Evolutionary conservation across 2,797 vertebrate species (phyloP).

Genomic region (Mallotus villosus): DNA sequence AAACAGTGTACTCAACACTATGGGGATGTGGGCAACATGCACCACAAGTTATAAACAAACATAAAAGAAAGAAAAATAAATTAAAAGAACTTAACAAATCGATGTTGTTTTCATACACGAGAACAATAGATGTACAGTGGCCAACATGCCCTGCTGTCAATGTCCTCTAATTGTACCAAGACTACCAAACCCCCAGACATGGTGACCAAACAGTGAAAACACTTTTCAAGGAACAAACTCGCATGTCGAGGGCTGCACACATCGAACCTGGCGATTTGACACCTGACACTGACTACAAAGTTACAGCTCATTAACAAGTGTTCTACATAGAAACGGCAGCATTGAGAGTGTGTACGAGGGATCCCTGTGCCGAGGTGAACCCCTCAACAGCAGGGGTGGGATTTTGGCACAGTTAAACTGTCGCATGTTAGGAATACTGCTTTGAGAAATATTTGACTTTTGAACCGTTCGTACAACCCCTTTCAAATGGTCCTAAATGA

Average conservation of each 20-base stretch:
- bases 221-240: neutral
- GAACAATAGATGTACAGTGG: neutral
- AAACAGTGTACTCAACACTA: neutral
- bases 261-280: neutral
- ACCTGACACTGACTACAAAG: neutral
- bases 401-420: neutral
- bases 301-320: neutral
- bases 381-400: neutral
- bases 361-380: neutral
- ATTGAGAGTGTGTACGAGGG: neutral
- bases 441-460: neutral
- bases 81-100: neutral
- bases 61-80: neutral
- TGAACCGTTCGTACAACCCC: neutral
- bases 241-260: neutral
- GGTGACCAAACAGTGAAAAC: neutral
- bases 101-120: neutral
- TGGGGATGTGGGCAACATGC: neutral
- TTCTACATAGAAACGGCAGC: neutral
- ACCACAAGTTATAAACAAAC: neutral
- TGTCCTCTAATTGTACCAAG: neutral
- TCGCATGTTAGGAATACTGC: neutral
- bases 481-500: neutral
- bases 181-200: neutral
- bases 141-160: neutral